These are phyloP conservation scores for Neelides sp. DNA, from an alignment of 1,140 invertebrate genomes.

Conservation along the genomic window DNA sequence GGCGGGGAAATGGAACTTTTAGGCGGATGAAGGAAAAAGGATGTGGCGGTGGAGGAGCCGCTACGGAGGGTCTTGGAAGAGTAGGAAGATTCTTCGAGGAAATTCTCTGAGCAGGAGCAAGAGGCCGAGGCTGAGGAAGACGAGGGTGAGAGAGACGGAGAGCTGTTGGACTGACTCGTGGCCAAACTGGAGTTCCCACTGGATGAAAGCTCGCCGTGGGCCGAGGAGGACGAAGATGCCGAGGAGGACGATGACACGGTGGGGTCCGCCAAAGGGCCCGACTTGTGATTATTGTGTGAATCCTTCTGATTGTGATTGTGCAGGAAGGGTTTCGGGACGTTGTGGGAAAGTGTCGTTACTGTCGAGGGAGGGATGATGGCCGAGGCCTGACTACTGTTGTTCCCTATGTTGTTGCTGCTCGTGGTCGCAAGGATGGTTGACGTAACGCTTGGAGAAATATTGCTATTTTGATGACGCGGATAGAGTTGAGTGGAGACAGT, in stretches of 20 bases:
- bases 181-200: slow-evolving; percentile 25
- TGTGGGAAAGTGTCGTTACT: too few relatives aligned
- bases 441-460: neutral
- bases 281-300: neutral
- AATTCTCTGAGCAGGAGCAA: neutral
- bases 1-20: neutral
- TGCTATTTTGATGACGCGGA: slow-evolving; percentile 3
- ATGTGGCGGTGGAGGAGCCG: neutral
- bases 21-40: slow-evolving; percentile 18
- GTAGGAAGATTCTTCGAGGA: slow-evolving; percentile 5
- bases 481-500: neutral
- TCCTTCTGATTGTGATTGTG: neutral
- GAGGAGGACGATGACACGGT: slow-evolving; percentile 1
- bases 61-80: neutral
- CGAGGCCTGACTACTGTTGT: too few relatives aligned
- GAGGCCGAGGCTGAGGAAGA: slow-evolving; percentile 1
- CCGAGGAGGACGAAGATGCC: neutral
- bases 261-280: neutral
- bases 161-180: slow-evolving; percentile 13
- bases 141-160: slow-evolving; percentile 14
- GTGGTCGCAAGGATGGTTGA: neutral
- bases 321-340: neutral
- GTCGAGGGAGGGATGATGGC: too few relatives aligned
- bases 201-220: slow-evolving; percentile 17
- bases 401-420: slow-evolving; percentile 2